phyloP scores from a whole-genome alignment of 2,797 vertebrate genomes.

The Argyrosomus regius region DNA sequence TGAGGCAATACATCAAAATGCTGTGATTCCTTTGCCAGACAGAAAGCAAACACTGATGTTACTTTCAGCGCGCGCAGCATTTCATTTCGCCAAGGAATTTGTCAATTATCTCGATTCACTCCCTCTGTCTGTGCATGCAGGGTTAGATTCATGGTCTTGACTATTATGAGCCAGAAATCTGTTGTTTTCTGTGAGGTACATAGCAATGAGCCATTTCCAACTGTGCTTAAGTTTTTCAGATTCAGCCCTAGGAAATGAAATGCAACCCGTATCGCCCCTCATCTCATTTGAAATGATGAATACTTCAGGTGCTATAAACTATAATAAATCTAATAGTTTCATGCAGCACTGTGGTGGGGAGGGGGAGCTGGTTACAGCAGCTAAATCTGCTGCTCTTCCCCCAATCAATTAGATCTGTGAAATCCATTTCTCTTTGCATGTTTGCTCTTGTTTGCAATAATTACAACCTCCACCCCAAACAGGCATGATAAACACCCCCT shows the following conservation, averaged over 20 bases:
- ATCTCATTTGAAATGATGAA: slow-evolving; percentile 65
- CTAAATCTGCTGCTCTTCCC: slow-evolving; percentile 71
- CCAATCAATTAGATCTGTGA: slow-evolving; percentile 88
- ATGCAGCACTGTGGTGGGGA: slow-evolving; percentile 40
- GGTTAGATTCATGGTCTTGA: slow-evolving; percentile 50
- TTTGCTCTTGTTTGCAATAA: slow-evolving; percentile 88
- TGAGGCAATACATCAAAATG: slow-evolving; percentile 71
- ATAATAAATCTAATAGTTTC: slow-evolving; percentile 75
- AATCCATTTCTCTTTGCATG: slow-evolving; percentile 87
- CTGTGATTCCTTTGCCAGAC: slow-evolving; percentile 57
- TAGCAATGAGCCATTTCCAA: slow-evolving; percentile 66
- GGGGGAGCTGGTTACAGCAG: slow-evolving; percentile 49
- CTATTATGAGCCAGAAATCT: slow-evolving; percentile 64
- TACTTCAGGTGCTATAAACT: slow-evolving; percentile 72
- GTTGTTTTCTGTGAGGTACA: slow-evolving; percentile 66
- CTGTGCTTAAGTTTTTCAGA: slow-evolving; percentile 66
- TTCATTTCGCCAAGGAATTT: slow-evolving; percentile 70
- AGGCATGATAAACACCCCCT: slow-evolving; percentile 81
- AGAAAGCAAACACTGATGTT: slow-evolving; percentile 63
- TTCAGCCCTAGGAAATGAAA: slow-evolving; percentile 60
- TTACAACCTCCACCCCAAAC: slow-evolving; percentile 84
- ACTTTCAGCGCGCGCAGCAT: slow-evolving; percentile 49
- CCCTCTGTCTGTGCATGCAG: slow-evolving; percentile 45
- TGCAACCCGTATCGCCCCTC: slow-evolving; percentile 29
- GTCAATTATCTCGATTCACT: slow-evolving; percentile 70